A percentile compares a stretch with the other conserved stretches of the same genome.
Evolutionary conservation across 2,888 invertebrate species (phyloP).

Genomic region (Zhuqinia jingwanae): DNA sequence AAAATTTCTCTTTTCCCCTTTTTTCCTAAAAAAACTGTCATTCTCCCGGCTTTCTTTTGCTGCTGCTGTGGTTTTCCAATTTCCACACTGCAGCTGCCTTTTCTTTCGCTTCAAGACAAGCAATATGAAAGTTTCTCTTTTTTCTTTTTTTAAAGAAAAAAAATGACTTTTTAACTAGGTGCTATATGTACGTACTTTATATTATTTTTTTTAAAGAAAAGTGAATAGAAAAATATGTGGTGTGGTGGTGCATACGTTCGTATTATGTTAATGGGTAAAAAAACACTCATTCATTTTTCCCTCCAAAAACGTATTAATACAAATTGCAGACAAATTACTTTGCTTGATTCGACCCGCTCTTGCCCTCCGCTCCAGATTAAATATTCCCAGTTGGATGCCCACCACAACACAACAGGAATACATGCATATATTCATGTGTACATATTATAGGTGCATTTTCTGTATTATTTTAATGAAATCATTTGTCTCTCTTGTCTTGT

Average conservation of each 20-base stretch:
- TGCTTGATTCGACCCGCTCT: neutral
- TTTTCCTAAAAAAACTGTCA: conserved; percentile 25
- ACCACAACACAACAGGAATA: neutral
- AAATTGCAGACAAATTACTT: conserved; percentile 67
- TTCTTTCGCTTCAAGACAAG: neutral
- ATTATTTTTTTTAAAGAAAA: conserved; percentile 4
- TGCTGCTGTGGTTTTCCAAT: conserved; percentile 16
- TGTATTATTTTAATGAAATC: too few relatives aligned
- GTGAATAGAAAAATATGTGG: conserved; percentile 48
- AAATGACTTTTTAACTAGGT: neutral
- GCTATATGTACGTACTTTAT: too few relatives aligned
- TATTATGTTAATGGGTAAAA: too few relatives aligned
- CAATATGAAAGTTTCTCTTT: too few relatives aligned
- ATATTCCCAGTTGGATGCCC: conserved; percentile 41
- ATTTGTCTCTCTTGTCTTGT: neutral
- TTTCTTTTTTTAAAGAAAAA: neutral
- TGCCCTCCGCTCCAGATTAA: conserved; percentile 39
- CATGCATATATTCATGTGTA: too few relatives aligned
- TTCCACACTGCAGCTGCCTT: neutral
- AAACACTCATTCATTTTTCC: conserved; percentile 40
- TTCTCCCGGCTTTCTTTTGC: conserved; percentile 12
- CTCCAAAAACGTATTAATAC: conserved; percentile 17
- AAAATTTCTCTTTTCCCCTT: conserved; percentile 21
- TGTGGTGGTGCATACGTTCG: too few relatives aligned
- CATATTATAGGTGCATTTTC: neutral